These are phyloP conservation scores for Luidia sarsii DNA, from an alignment of 53 echinoderm and acorn worm species.

Conservation along the genomic window DNA sequence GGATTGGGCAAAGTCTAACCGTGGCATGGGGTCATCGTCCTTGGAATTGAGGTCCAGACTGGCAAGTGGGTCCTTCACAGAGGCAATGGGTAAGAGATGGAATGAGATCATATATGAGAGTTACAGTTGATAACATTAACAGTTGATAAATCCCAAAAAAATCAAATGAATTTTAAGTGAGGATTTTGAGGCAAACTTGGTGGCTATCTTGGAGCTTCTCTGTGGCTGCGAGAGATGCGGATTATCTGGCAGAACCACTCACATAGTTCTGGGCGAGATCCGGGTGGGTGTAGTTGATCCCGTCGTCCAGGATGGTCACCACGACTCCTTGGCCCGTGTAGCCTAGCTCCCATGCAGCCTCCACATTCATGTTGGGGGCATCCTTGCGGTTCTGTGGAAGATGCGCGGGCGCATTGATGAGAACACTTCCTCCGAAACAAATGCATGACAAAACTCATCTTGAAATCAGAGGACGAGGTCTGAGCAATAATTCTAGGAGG, in stretches of 20 bases:
- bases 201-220: no score
- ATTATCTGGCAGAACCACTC: no score
- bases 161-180: neutral
- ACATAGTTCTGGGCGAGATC: slow-evolving; percentile 88
- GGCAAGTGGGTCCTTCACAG: slow-evolving; percentile 75
- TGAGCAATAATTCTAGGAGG: no score
- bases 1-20: slow-evolving; percentile 61
- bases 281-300: slow-evolving; percentile 80
- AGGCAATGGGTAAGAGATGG: neutral
- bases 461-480: no score
- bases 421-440: no score
- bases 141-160: neutral
- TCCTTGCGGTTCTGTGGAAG: slow-evolving; percentile 18
- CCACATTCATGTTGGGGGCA: slow-evolving; percentile 73
- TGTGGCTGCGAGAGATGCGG: no score
- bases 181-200: no score
- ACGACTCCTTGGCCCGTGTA: slow-evolving; percentile 85
- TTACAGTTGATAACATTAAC: no score
- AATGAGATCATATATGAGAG: no score
- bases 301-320: slow-evolving; percentile 90
- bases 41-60: slow-evolving; percentile 76
- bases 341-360: slow-evolving; percentile 83
- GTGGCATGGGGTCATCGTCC: slow-evolving; percentile 77
- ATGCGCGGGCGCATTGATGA: no score
- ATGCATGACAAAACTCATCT: no score